These are phyloP conservation scores for Isaurus tuberculatus DNA, from an alignment of 92 coral and sea anemone genomes.

Conservation along the genomic window DNA sequence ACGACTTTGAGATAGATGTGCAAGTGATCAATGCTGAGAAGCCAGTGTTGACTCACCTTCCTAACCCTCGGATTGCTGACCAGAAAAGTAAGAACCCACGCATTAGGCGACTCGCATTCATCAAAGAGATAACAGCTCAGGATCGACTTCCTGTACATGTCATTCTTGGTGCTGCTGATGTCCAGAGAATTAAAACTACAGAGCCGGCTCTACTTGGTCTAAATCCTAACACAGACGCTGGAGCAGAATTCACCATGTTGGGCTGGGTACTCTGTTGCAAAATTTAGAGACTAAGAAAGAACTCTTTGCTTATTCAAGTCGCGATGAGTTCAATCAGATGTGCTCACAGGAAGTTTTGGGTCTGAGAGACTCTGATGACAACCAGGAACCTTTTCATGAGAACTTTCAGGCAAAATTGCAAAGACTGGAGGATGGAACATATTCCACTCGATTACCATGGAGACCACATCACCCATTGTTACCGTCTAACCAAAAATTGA, in stretches of 20 bases:
- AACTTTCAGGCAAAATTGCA: no score
- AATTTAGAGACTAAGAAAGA: slow-evolving; percentile 55
- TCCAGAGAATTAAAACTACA: slow-evolving; percentile 61
- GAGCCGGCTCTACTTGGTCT: slow-evolving; percentile 53
- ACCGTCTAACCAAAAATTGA: no score
- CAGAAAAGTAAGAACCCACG: slow-evolving; percentile 46
- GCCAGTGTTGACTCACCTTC: slow-evolving; percentile 52
- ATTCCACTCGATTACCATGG: no score
- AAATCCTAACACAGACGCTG: slow-evolving; percentile 68
- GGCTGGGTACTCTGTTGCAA: slow-evolving; percentile 55
- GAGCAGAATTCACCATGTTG: slow-evolving; percentile 66
- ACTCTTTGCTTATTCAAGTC: slow-evolving; percentile 60
- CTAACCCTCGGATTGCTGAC: slow-evolving; percentile 55
- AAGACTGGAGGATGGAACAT: no score
- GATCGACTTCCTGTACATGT: slow-evolving; percentile 61
- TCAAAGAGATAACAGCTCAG: slow-evolving; percentile 48
- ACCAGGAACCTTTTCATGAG: no score
- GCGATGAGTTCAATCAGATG: slow-evolving; percentile 66
- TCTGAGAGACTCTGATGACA: no score
- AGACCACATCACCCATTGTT: no score
- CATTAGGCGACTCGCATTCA: slow-evolving; percentile 55
- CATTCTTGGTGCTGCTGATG: slow-evolving; percentile 60
- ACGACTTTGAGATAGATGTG: slow-evolving; percentile 46
- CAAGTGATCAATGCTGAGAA: slow-evolving; percentile 59
- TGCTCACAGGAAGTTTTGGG: slow-evolving; percentile 77